Evolutionary conservation across 2,888 invertebrate species (phyloP), one percentile per base, ranked within the genome.

Genomic region (Elysia crispata): DNA sequence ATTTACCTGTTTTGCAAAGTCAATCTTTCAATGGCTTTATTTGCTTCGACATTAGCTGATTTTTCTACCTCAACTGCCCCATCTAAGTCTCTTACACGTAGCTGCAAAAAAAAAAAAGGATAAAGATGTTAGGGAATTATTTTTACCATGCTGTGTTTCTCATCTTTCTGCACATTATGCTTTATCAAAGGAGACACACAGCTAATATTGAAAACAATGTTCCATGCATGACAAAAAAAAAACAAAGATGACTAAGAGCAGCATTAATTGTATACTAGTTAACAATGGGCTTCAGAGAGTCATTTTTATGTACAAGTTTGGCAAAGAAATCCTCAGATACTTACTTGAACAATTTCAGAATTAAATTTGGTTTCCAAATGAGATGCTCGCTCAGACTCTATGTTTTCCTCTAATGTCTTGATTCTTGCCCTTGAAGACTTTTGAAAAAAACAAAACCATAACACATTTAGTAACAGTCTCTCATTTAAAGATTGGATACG

Each of bases 341-440:
- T 62, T 70, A 91, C 91, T 89, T 91, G 91, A 18, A 91, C 86
- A 79, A 91, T 90, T 85, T 91, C 91, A 0, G 91, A 90, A 85
- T 91, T 91, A 80, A 91, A 91, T 79, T 91, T 91, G 13, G 90
- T 89, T 85, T 91, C 91, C 23, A 91, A 85, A 83, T 91, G 91
- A 74, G 91, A 87, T 23, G 91, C 90, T 83, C 91, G 84, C 83
- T 91, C 91, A 33, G 89, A 87, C 80, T 91, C 91, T 49, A 91
- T 87, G 67, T 83, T 86, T 69, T 90, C 90, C 75, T 91, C 90
- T 25, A 90, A 81, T 15, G 85, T 82, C 73, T 88, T 85, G n/a
- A 89, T 83, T 76, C 87, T 88, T 31, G 85, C 85, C 70, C 87
- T 76, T 1, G 88, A 85, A n/a, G 83, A 80, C 90, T 90, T 84